Evolutionary conservation across 1,140 invertebrate genomes (phyloP).

Genomic region (Hirudo medicinalis): DNA sequence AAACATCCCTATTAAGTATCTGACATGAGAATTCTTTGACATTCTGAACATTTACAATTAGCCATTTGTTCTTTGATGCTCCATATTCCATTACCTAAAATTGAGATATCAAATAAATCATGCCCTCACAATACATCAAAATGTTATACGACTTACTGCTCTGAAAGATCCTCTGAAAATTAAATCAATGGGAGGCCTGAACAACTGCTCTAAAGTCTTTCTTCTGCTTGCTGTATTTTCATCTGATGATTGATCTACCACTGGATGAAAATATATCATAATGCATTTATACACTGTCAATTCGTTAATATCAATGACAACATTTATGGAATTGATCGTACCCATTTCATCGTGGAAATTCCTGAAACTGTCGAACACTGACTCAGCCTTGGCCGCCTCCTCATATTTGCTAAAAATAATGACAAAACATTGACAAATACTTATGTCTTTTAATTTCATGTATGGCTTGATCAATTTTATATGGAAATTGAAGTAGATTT

Average conservation of each 20-base stretch:
- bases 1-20: slow-evolving; percentile 62
- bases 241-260: neutral
- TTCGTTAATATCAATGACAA: slow-evolving; percentile 21
- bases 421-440: too few relatives aligned
- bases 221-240: slow-evolving; percentile 32
- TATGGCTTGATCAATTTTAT: neutral
- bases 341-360: neutral
- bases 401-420: neutral
- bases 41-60: slow-evolving; percentile 65
- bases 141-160: slow-evolving; percentile 35
- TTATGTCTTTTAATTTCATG: too few relatives aligned
- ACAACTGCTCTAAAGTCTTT: slow-evolving; percentile 57
- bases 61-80: slow-evolving; percentile 52
- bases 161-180: slow-evolving; percentile 55
- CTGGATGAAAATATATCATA: neutral
- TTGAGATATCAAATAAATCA: slow-evolving; percentile 19
- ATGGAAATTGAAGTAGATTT: slow-evolving; percentile 4
- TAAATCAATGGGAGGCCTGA: slow-evolving; percentile 60
- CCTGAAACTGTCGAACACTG: slow-evolving; percentile 11
- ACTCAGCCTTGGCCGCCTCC: slow-evolving; percentile 16
- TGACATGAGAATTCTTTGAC: slow-evolving; percentile 59
- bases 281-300: slow-evolving; percentile 24
- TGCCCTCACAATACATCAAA: slow-evolving; percentile 4
- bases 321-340: neutral
- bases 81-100: slow-evolving; percentile 50